These are phyloP conservation scores for Caenorhabditis japonica DNA, from an alignment of 2,888 invertebrate genomes.

Conservation along the genomic window DNA sequence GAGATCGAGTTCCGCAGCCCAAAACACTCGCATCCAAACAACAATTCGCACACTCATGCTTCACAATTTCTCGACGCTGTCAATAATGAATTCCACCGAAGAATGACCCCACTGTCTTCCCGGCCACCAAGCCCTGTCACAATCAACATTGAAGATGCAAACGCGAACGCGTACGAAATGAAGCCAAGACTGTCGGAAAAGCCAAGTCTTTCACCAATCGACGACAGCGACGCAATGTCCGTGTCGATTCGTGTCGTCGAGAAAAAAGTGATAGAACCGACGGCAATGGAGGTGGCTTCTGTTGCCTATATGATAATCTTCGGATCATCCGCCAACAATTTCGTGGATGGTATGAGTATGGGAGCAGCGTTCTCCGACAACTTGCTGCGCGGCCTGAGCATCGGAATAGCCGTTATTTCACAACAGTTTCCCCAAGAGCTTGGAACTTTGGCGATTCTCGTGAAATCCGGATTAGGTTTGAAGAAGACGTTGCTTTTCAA, in stretches of 20 bases:
- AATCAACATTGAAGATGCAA: slow-evolving; percentile 25
- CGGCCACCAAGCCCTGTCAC: slow-evolving; percentile 39
- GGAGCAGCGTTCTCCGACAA: slow-evolving; percentile 75
- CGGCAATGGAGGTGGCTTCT: slow-evolving; percentile 67
- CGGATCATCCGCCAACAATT: slow-evolving; percentile 74
- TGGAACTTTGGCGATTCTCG: slow-evolving; percentile 70
- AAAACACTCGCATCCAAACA: slow-evolving; percentile 37
- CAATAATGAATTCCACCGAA: slow-evolving; percentile 41
- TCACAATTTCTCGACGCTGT: slow-evolving; percentile 49
- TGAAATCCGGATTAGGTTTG: slow-evolving; percentile 73
- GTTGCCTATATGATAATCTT: slow-evolving; percentile 76
- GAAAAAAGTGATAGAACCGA: slow-evolving; percentile 69
- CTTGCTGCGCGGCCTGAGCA: slow-evolving; percentile 69
- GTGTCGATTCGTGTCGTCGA: slow-evolving; percentile 68
- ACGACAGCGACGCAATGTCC: slow-evolving; percentile 50
- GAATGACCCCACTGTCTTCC: slow-evolving; percentile 47
- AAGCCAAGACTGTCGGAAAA: slow-evolving; percentile 15
- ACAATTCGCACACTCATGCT: slow-evolving; percentile 20
- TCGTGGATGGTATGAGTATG: slow-evolving; percentile 76
- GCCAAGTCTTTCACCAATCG: not conserved
- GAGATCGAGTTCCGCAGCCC: slow-evolving; percentile 63
- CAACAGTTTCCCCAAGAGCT: slow-evolving; percentile 76
- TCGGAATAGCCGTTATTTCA: slow-evolving; percentile 74
- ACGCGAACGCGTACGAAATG: slow-evolving; percentile 43
- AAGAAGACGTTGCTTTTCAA: slow-evolving; percentile 70